Evolutionary conservation across 2,113 vertebrate genomes (phyloP).

Genomic region (Zosterops pallidus): DNA sequence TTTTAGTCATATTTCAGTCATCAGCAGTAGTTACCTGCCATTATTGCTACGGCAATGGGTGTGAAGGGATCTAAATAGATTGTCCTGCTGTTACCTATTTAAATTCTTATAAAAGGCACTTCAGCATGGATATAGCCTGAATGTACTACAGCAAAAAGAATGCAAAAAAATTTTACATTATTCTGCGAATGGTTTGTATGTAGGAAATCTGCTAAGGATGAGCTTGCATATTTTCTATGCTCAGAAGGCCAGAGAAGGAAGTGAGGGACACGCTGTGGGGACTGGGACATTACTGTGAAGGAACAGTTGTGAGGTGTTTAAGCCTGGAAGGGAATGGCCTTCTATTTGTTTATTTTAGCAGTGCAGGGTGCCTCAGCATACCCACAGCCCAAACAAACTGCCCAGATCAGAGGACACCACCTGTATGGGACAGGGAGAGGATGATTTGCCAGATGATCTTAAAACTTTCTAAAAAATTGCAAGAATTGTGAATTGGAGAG

Average conservation of each 20-base stretch:
- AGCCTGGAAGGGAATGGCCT: background rate
- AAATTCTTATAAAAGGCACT: background rate
- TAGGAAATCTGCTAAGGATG: background rate
- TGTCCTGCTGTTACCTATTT: background rate
- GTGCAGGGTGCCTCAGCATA: background rate
- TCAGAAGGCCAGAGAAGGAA: background rate
- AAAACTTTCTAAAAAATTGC: background rate
- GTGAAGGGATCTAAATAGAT: background rate
- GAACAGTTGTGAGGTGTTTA: background rate
- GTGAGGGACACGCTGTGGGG: background rate
- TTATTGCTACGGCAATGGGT: background rate
- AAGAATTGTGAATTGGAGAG: background rate
- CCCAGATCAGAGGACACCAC: background rate
- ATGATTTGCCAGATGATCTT: background rate
- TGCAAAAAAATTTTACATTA: background rate
- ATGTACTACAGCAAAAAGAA: background rate
- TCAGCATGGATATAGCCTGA: background rate
- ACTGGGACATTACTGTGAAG: background rate
- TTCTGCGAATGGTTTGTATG: background rate
- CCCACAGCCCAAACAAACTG: background rate
- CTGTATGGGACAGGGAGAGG: accelerated
- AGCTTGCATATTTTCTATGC: background rate
- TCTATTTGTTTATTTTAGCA: background rate
- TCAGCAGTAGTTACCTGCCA: background rate
- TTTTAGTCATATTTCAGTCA: background rate